Conservation (phyloP, 2,888 invertebrate species). For the Limnephilus rhombicus region DNA sequence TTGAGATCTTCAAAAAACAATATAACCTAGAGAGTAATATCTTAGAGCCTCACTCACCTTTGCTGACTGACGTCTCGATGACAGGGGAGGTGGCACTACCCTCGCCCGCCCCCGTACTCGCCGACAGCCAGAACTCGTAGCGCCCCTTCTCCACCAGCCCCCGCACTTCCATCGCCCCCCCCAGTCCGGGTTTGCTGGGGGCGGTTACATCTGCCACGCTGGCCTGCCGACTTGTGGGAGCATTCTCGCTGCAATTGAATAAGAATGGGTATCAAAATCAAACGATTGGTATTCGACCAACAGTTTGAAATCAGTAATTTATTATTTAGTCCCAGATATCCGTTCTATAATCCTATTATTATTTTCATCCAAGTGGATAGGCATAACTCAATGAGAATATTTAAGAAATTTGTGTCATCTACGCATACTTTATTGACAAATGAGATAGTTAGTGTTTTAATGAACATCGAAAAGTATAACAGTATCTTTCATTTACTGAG, state of each 20-base stretch:
- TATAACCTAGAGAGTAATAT: not conserved
- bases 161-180: conserved; percentile 81
- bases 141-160: conserved; percentile 85
- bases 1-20: conserved; percentile 2
- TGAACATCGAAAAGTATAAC: no score
- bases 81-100: conserved; percentile 87
- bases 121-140: conserved; percentile 93
- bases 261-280: not conserved
- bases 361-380: not conserved
- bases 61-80: conserved; percentile 85
- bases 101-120: conserved; percentile 89
- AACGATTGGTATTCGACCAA: not conserved
- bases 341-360: not conserved
- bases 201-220: conserved; percentile 71
- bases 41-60: conserved; percentile 76
- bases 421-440: no score
- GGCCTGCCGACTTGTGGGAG: conserved; percentile 74
- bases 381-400: not conserved
- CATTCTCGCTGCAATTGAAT: conserved; percentile 71
- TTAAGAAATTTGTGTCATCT: not conserved
- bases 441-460: no score
- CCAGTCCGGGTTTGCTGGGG: conserved; percentile 71
- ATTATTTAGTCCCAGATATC: not conserved
- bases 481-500: no score
- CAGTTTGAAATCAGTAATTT: no score